Evolutionary conservation across 2,888 invertebrate genomes (phyloP), one percentile per base, ranked within the genome.

Genomic region (Hirtodrosophila cameraria): DNA sequence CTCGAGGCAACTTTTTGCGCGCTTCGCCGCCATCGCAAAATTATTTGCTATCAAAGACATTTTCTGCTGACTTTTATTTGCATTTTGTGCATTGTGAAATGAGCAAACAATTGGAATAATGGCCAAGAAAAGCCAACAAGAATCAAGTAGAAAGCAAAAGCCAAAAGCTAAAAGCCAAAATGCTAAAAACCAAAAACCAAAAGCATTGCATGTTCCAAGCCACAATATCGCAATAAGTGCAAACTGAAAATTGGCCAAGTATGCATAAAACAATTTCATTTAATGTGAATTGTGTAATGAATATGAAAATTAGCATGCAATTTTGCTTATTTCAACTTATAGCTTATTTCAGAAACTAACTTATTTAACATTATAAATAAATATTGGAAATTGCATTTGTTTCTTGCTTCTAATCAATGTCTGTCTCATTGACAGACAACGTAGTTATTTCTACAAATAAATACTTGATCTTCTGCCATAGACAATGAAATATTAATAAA

Each of bases 21-120:
- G 81, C 62, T 54, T 58, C 50, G 48, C 53, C 42, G 60, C 45
- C 65, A 67, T 7, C 30, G 57, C 42, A 28, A 52, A 42, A 52
- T 20, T 48, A 38, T 63, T 70, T 43, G 68, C 69, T 64, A 55
- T 57, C 67, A 83, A 77, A 83, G 77, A 71, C 74, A 79, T 63
- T 83, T 68, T 73, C 33, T 45, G 63, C 73, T 69, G 75, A 61
- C 62, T 78, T 71, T 82, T 63, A 63, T 73, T 74, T 68, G 77
- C 81, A 81, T 77, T 77, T 74, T 74, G 64, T 70, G 77, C 77
- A 70, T 67, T 73, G 59, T 66, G 53, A 79, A 79, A 75, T 80
- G 63, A 63, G 84, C 81, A 80, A 80, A 83, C 81, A 83, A 83
- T 79, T 77, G 84, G 81, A 57, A 68, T 68, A 76, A 80, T 66